phyloP scores from a whole-genome alignment of 2,113 vertebrate genomes.

The Lycaon pictus region DNA sequence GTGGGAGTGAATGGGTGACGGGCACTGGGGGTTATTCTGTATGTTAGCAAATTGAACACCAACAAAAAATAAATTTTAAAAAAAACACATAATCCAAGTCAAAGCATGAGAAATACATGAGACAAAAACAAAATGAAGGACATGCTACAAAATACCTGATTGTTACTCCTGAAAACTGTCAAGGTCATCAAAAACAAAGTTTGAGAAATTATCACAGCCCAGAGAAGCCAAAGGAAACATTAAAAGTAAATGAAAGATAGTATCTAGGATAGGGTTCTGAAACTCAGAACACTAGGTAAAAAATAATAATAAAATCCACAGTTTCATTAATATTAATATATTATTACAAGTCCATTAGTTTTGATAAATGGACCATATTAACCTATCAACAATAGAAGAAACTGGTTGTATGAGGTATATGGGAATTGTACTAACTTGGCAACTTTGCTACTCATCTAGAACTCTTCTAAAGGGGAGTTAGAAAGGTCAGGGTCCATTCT shows the following conservation, averaged over 20 bases:
- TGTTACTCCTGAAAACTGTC: neutral
- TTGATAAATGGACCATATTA: neutral
- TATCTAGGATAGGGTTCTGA: neutral
- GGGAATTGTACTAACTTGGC: neutral
- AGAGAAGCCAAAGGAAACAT: neutral
- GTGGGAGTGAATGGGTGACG: too few species aligned
- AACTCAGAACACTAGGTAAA: neutral
- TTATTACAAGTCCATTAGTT: neutral
- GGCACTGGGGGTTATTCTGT: too few species aligned
- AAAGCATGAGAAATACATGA: neutral
- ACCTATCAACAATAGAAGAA: neutral
- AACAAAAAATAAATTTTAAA: too few species aligned
- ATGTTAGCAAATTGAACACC: too few species aligned
- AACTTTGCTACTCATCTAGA: neutral
- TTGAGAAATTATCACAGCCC: neutral
- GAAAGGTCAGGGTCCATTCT: neutral
- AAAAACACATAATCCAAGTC: neutral
- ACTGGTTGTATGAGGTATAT: neutral
- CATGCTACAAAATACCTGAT: neutral
- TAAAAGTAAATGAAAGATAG: neutral
- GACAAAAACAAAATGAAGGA: neutral
- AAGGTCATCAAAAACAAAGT: neutral
- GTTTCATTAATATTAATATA: neutral
- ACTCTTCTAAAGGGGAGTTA: neutral
- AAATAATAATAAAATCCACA: neutral